Base-by-base conservation (phyloP, 53 echinoderm and acorn worm genomes). In the Astropecten irregularis region DNA sequence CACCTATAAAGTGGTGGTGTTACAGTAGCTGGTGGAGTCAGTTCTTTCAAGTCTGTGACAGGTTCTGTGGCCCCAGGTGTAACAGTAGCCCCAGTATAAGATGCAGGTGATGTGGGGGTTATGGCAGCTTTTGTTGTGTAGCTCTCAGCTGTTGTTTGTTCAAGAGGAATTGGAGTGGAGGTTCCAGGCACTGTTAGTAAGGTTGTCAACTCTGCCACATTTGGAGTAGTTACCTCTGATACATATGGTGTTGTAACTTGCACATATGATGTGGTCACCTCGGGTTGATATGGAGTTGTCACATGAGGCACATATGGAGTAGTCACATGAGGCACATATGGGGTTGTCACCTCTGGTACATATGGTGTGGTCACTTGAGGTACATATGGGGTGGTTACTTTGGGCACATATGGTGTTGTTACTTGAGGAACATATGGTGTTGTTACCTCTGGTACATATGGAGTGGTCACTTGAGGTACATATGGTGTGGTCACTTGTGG, bases 21-120 rank as follows among this genome's bases (percentile, higher is more conserved):
- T 22, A 42, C 16, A 42, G 42, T 42, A 20, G 25, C 38, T 57
- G 56, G 77, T 10, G 58, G 30, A 19, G 56, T 57, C 31, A 57
- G 4, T 18, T 25, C 38, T 47, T 32, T 33, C 69, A 68, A 37
- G 46, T 27, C 84, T 76, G 21, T 69, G 18, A 31, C 56, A 18
- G 34, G 47, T 4, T 27, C 56, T 18, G 76, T 84, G 0, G 68
- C 35, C 28, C 55, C 55, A 32, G 67, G 74, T 55, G 84, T 74
- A 21, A 84, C 64, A 0, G 74, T 53, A 2, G 73, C 49, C 46
- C 9, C 73, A 52, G 40, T 7, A 28, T 58, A 25, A 23, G 58
- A 25, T 4, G 6, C 7, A 26, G 68, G 65, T 8, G 42, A 8
- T 42, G 42, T 42, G 2, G 40, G 68, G 42, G 40, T 40, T 3